Evolutionary conservation across 2,888 invertebrate species (phyloP).

Genomic region (Heliconius ismenius): DNA sequence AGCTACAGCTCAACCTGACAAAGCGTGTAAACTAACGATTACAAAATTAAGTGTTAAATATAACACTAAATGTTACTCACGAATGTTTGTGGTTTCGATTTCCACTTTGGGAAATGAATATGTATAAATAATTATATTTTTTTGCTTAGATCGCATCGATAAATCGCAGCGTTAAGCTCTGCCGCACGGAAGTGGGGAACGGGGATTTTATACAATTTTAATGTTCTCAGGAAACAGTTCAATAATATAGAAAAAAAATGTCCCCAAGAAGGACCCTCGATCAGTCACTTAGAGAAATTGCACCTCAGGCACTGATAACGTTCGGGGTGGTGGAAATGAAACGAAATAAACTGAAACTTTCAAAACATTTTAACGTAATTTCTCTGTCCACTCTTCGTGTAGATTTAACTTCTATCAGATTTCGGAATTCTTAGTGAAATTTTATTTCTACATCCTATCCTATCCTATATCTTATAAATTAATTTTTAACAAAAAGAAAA

Average conservation of each 20-base stretch:
- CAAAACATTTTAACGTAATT: conserved; percentile 1
- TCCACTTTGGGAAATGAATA: too few relatives aligned
- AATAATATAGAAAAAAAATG: conserved; percentile 19
- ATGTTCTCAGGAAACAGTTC: not conserved
- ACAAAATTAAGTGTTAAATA: too few relatives aligned
- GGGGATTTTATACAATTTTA: not conserved
- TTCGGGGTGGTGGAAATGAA: not conserved
- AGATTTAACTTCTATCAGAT: not conserved
- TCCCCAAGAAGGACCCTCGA: conserved; percentile 16
- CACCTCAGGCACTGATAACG: conserved; percentile 15
- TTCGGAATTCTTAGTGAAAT: not conserved
- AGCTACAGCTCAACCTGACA: too few relatives aligned
- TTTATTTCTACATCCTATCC: not conserved
- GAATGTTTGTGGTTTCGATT: too few relatives aligned
- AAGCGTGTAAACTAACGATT: too few relatives aligned
- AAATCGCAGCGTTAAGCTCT: not conserved
- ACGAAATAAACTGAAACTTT: conserved; percentile 1
- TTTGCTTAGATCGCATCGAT: too few relatives aligned
- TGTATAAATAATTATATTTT: too few relatives aligned
- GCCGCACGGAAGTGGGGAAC: not conserved
- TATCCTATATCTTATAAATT: too few relatives aligned
- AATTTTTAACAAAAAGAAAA: too few relatives aligned
- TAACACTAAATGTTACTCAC: too few relatives aligned
- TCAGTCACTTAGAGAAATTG: conserved; percentile 33
- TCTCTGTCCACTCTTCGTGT: too few relatives aligned